These are phyloP conservation scores for Formica aserva DNA, from an alignment of 2,888 invertebrate species.

Conservation along the genomic window DNA sequence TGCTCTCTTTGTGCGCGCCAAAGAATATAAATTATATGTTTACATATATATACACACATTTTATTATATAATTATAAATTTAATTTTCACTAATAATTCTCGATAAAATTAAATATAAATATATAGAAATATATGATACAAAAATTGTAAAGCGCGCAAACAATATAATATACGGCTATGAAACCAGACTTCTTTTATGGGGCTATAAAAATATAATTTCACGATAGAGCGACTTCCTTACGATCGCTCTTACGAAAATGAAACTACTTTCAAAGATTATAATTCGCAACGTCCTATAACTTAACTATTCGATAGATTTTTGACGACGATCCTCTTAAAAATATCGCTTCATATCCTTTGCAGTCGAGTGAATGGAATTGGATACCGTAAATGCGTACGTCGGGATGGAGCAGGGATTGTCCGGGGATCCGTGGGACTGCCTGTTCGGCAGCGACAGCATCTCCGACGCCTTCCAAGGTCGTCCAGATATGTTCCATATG, in stretches of 20 bases:
- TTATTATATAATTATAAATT: background rate
- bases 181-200: background rate
- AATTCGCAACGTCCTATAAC: background rate
- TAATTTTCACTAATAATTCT: too few species aligned
- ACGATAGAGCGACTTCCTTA: background rate
- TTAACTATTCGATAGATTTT: background rate
- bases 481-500: constrained; percentile 95
- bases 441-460: constrained; percentile 87
- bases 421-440: constrained; percentile 86
- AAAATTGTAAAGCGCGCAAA: background rate
- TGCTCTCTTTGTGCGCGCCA: background rate
- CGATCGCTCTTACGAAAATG: constrained; percentile 12
- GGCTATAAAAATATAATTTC: constrained; percentile 4
- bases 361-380: constrained; percentile 84
- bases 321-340: background rate
- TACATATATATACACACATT: background rate
- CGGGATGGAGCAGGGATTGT: constrained; percentile 84
- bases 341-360: constrained; percentile 56
- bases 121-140: background rate
- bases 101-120: constrained; percentile 1
- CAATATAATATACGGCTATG: background rate
- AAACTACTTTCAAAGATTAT: background rate
- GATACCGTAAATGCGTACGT: constrained; percentile 84
- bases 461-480: constrained; percentile 87
- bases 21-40: background rate